Evolutionary conservation across 2,113 vertebrate species (phyloP), one percentile per base, ranked within the genome.

Genomic region (Ifrita kowaldi): DNA sequence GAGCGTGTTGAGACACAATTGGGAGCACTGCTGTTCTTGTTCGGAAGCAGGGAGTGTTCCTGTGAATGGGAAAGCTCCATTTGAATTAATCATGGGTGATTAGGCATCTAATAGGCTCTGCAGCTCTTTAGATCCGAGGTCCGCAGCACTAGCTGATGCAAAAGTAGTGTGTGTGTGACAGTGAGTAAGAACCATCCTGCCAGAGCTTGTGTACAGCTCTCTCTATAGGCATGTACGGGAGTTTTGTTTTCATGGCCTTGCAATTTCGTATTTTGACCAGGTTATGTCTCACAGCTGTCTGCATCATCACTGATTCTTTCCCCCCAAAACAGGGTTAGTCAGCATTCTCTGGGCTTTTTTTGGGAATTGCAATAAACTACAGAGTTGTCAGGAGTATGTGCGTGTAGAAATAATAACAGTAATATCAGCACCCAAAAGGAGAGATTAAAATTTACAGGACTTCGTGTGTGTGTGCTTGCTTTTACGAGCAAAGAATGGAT

Each of bases 31-130:
- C 56, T 84, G 42, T 22, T 71, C 91, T 85, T 76, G 56, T 87
- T 91, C 12, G 1, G 91, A 60, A 95, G 56, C 88, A 89, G 90
- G 95, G 95, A 96, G 90, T 71, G 85, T 49, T 95, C 55, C 85
- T 46, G 35, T 95, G 93, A 96, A 93, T 92, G 49, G 76, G 90
- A 96, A 37, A 64, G 80, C 80, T 92, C 65, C 41, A 22, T 92
- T 78, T 78, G 76, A 76, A 79, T 97, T 96, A 96, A 93, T 94
- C 85, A 77, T 39, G 88, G 83, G 20, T 77, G 88, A 84, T 94
- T 90, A 94, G 73, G 69, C 56, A 55, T 89, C 76, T 90, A 90
- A 90, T 90, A 78, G 90, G 35, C 63, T 96, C 68, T 78, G 64
- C 56, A 90, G 64, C 44, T 78, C 67, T 84, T 77, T 49, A 68